Conservation (phyloP, 2,113 vertebrate genomes). For the Onychorhynchus coronatus region DNA sequence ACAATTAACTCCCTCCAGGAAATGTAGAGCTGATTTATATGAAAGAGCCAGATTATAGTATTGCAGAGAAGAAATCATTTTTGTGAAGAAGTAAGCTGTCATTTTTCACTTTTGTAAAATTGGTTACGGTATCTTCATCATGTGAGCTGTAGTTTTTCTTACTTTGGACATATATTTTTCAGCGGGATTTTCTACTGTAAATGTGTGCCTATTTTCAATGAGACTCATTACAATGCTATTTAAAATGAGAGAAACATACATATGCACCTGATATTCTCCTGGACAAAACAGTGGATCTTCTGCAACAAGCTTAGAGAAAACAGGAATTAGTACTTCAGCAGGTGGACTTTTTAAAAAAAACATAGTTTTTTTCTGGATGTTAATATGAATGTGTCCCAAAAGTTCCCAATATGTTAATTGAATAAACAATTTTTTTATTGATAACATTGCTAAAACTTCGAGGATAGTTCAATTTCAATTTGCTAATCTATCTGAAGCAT, state of each 20-base stretch:
- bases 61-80: neutral
- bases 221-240: neutral
- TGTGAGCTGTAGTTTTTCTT: neutral
- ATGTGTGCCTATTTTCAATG: neutral
- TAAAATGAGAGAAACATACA: neutral
- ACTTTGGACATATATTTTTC: neutral
- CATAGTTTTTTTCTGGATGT: neutral
- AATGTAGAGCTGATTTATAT: neutral
- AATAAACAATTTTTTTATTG: neutral
- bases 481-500: neutral
- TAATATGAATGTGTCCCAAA: neutral
- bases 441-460: neutral
- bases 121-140: neutral
- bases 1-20: neutral
- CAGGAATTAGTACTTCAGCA: neutral
- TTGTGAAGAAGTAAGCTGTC: neutral
- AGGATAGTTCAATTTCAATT: neutral
- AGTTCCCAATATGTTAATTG: neutral
- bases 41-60: neutral
- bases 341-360: neutral
- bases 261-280: neutral
- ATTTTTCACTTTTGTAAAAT: neutral
- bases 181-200: neutral
- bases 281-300: neutral
- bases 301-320: neutral